Percentiles rank a stretch among this genome's conserved stretches.
These are phyloP conservation scores for Aphelenchoides bicaudatus DNA, from an alignment of 2,888 invertebrate species.

Conservation along the genomic window DNA sequence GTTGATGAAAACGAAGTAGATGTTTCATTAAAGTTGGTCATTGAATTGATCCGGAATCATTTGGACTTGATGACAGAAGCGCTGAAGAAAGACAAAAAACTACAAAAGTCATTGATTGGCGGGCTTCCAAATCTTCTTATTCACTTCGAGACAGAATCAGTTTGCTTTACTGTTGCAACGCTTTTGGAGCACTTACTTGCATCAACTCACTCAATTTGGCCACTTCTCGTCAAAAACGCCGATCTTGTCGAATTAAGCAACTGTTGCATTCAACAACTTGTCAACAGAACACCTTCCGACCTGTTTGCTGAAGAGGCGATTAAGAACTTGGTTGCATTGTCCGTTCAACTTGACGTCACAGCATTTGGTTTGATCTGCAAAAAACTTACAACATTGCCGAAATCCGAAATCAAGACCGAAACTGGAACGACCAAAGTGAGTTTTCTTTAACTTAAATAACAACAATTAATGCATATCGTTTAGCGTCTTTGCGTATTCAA, in stretches of 20 bases:
- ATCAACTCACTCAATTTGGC: constrained; percentile 10
- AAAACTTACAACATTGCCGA: constrained; percentile 38
- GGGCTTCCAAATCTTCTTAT: constrained; percentile 4
- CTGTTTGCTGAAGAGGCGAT: constrained; percentile 38
- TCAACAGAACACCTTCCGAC: constrained; percentile 29
- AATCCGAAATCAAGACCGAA: constrained; percentile 35
- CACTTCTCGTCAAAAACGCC: constrained; percentile 7
- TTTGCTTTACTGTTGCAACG: constrained; percentile 34
- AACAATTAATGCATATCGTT: constrained; percentile 24
- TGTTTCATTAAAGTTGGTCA: constrained; percentile 1
- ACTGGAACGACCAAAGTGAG: constrained; percentile 25
- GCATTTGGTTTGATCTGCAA: constrained; percentile 26
- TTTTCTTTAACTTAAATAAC: constrained; percentile 10
- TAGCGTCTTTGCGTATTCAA: constrained; percentile 51
- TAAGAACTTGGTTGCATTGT: constrained; percentile 27
- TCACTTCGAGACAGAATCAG: constrained; percentile 19
- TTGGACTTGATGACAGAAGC: not conserved
- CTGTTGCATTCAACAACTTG: constrained; percentile 39
- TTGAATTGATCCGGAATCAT: constrained; percentile 11
- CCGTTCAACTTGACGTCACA: constrained; percentile 18
- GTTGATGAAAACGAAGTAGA: constrained; percentile 16
- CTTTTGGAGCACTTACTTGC: constrained; percentile 42
- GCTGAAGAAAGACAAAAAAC: not conserved
- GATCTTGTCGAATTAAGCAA: constrained; percentile 17
- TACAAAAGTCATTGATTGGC: constrained; percentile 12